phyloP scores from a whole-genome alignment of 2,888 invertebrate species.

The Cancer borealis region DNA sequence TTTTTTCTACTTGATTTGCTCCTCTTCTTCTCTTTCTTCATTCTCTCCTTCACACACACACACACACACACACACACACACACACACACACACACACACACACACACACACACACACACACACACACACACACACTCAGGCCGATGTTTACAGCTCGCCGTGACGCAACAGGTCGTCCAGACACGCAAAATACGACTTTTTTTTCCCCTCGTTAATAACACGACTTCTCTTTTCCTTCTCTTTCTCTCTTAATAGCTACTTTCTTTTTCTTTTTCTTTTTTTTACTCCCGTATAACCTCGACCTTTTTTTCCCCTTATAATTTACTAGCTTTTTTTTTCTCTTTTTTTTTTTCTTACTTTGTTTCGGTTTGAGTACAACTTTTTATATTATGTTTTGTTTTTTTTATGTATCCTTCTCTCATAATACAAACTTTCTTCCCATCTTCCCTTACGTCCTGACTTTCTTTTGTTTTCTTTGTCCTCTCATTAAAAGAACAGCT shows the following conservation, averaged over 20 bases:
- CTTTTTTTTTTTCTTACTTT: background rate
- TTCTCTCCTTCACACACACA: background rate
- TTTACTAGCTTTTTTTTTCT: background rate
- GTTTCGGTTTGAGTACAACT: no score
- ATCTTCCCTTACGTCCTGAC: background rate
- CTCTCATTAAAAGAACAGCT: background rate
- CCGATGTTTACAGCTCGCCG: background rate
- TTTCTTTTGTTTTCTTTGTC: background rate
- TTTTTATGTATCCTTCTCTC: no score
- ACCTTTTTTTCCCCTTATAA: background rate
- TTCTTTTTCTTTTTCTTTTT: background rate
- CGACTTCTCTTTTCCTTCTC: background rate
- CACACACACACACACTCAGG: background rate
- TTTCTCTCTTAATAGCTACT: no score
- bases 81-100: conserved; percentile 32
- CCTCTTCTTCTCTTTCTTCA: background rate
- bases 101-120: conserved; percentile 32
- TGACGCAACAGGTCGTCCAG: background rate
- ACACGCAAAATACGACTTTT: conserved; percentile 13
- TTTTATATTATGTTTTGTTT: no score
- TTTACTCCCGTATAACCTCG: background rate
- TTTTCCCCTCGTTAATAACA: background rate
- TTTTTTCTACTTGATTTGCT: background rate
- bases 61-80: conserved; percentile 32
- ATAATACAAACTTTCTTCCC: background rate